Base-by-base conservation (phyloP, 2,797 vertebrate genomes). In the Dromococcyx pavoninus region DNA sequence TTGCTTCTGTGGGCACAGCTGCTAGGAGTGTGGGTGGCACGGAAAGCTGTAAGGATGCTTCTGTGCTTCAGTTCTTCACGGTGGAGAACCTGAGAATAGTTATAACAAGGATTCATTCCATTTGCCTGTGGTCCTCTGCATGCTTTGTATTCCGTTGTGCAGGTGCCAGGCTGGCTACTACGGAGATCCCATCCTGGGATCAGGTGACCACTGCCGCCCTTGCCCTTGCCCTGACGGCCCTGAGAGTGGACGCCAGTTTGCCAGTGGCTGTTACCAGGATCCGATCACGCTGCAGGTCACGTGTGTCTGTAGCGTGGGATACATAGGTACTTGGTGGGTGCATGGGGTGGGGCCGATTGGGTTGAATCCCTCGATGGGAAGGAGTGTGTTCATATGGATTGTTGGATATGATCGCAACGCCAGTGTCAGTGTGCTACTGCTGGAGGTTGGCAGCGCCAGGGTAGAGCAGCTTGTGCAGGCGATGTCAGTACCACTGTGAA, bases 181-280 rank as follows among this genome's bases (percentile, higher is more conserved):
- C 1, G 99, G 99, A 10, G 97, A 99, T 93, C 98, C 99, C 0
- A 80, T 98, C 70, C 97, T 99, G 77, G 99, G 99, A 17, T 99
- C 99, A 3, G 99, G 99, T 6, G 99, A 99, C 90, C 99, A 99
- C 95, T 99, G 99, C 91, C 99, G 98, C 24, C 98, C 99, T 44
- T 99, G 99, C 72, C 98, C 98, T 90, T 99, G 99, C 95, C 99
- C 99, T 0, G 99, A 99, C 0, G 99, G 99, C n/a, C 99, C 99
- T 0, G 96, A 97, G 43, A 99, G 98, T 2, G 97, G 97, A 53
- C 98, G 98, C 37, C 99, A 99, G 95, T 99, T 99, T 80, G 98
- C 99, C 75, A 98, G 92, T 32, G 98, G 98, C 67, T 99, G 99
- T 96, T 99, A 99, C 93, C 98, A 98, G 76, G 98, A 98, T 33